Percentiles rank a stretch among this genome's conserved stretches.
Conservation (phyloP, 2,888 invertebrate genomes). For the Diaperis boleti region DNA sequence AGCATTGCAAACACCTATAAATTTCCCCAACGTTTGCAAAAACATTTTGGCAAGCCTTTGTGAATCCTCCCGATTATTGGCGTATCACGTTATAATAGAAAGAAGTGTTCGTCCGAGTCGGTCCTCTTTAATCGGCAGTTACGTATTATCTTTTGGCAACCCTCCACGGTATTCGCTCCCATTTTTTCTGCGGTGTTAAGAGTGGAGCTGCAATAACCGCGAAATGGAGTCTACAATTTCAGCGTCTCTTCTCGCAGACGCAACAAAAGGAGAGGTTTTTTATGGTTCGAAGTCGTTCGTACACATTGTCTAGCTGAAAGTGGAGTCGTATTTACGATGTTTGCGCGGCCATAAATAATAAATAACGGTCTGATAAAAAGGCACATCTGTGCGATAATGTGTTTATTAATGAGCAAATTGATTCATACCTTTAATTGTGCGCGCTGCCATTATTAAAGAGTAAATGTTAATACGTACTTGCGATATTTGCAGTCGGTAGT, state of each 20-base stretch:
- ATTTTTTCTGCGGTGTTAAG: too few relatives aligned
- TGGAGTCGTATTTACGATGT: constrained; percentile 15
- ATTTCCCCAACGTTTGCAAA: too few relatives aligned
- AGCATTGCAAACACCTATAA: too few relatives aligned
- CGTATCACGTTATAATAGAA: too few relatives aligned
- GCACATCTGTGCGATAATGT: constrained; percentile 17
- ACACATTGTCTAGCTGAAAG: background rate
- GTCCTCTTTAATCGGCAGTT: background rate
- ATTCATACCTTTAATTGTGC: too few relatives aligned
- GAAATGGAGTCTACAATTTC: background rate
- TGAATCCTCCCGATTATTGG: too few relatives aligned
- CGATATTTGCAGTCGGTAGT: too few relatives aligned
- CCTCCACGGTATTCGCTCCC: background rate
- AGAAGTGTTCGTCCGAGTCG: background rate
- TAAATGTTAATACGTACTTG: too few relatives aligned
- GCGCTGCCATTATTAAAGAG: too few relatives aligned
- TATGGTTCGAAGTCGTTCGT: background rate
- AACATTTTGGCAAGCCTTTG: too few relatives aligned
- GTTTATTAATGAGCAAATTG: constrained; percentile 21
- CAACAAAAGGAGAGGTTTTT: constrained; percentile 2
- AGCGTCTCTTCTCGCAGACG: background rate
- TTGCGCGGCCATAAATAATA: constrained; percentile 20
- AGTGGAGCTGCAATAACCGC: background rate
- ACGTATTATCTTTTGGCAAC: constrained; percentile 11
- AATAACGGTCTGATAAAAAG: constrained; percentile 27